Conservation (phyloP, 92 coral and sea anemone genomes). For the Galaxea fascicularis region DNA sequence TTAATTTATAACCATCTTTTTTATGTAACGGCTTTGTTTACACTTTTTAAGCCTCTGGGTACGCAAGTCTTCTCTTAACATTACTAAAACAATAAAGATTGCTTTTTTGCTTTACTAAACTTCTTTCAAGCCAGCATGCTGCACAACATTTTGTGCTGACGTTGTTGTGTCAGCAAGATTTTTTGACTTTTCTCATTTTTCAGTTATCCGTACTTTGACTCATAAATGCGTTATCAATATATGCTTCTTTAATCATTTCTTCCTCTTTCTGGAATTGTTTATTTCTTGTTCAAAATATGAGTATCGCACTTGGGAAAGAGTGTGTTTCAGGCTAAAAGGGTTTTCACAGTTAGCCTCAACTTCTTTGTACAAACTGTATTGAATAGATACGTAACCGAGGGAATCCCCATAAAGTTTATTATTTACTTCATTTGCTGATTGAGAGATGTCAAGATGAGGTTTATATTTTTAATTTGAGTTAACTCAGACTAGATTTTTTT, state of each 20-base stretch:
- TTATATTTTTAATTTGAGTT: neutral
- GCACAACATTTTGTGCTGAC: neutral
- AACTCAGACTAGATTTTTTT: too few species aligned
- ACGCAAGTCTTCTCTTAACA: neutral
- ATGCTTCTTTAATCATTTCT: neutral
- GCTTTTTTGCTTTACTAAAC: neutral
- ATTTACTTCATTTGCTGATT: neutral
- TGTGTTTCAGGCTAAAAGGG: neutral
- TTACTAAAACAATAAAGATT: neutral
- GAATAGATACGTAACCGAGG: constrained; percentile 11
- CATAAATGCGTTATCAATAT: neutral
- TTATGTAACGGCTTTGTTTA: neutral
- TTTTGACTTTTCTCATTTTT: neutral
- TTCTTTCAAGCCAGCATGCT: neutral
- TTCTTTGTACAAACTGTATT: neutral
- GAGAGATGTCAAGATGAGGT: neutral
- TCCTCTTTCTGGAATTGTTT: neutral
- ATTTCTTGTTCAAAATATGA: neutral
- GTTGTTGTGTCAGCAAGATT: constrained; percentile 2
- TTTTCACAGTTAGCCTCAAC: neutral
- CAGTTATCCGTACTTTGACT: neutral
- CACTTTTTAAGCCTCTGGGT: neutral
- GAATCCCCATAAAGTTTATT: constrained; percentile 42
- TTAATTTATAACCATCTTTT: neutral
- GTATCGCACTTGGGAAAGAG: neutral